phyloP scores from a whole-genome alignment of 1,140 invertebrate genomes.

The Lordiphosa stackelbergi region DNA sequence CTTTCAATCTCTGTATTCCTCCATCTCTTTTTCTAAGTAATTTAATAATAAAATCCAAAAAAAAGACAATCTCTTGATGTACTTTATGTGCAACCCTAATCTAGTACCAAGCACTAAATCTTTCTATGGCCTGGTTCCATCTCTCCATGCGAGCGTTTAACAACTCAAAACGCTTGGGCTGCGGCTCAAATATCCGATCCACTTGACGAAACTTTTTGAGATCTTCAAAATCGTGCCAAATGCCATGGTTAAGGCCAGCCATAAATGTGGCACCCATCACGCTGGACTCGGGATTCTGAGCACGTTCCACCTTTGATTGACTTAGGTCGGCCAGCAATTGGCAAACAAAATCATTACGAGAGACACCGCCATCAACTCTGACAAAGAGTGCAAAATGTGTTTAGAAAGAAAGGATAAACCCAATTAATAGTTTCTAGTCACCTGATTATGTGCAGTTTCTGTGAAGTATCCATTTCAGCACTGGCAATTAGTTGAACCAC shows the following conservation, averaged over 20 bases:
- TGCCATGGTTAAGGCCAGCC: conserved; percentile 88
- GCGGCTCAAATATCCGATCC: conserved; percentile 82
- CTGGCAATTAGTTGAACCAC: conserved; percentile 86
- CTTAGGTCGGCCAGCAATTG: conserved; percentile 91
- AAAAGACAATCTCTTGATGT: neutral
- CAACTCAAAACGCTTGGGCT: conserved; percentile 74
- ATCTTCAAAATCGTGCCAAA: conserved; percentile 86
- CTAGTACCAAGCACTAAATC: conserved; percentile 84
- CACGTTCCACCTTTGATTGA: conserved; percentile 84
- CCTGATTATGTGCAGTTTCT: conserved; percentile 81
- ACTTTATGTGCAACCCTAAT: conserved; percentile 3
- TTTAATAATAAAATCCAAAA: conserved; percentile 31
- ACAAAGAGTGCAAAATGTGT: conserved; percentile 40
- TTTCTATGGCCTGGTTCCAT: conserved; percentile 84
- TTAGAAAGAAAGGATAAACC: neutral
- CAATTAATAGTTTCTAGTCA: conserved; percentile 53
- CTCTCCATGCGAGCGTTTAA: conserved; percentile 78
- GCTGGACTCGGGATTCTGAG: conserved; percentile 84
- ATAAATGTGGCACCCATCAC: conserved; percentile 88
- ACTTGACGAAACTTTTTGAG: conserved; percentile 80
- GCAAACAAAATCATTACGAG: conserved; percentile 92
- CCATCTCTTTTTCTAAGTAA: conserved; percentile 27
- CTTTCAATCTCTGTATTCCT: conserved; percentile 14
- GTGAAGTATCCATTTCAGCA: conserved; percentile 82
- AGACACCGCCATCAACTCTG: conserved; percentile 95